Evolutionary conservation across 1,140 invertebrate genomes (phyloP), one percentile per base, ranked within the genome.

Genomic region (Calliphora vicina): DNA sequence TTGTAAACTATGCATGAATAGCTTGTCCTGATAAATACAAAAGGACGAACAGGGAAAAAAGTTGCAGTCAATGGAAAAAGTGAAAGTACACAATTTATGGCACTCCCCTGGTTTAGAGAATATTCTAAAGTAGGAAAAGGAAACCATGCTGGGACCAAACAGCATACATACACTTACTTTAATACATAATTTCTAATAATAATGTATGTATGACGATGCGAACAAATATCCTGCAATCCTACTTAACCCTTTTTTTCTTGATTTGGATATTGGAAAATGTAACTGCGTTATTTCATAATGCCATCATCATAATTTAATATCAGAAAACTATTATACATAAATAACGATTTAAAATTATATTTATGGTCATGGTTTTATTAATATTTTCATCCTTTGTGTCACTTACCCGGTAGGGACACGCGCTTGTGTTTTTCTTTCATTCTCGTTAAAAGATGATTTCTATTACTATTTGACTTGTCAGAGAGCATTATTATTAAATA

Each of bases 261-360:
- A n/a, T n/a, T 50, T 50, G 45, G 12, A 1, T 2, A 4, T 6
- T n/a, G 45, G 6, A 9, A 27, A 25, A 25, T 12, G 29, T 35
- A 74, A 74, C 72, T 74, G 29, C 72, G 72, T 74, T 74, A 17
- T 42, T 27, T n/a, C 45, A 50, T 50, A 50, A 50, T 50, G 12
- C 35, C 35, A 29, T 29, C 26, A 15, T 20, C 72, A 74, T 74
- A 74, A 74, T 35, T 74, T 74, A n/a, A 27, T 74, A 74, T 74
- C 72, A 74, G 26, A 74, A 74, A 74, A 35, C 26, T 74, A 74
- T 74, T 74, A 74, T 17, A 17, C 12, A 17, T 50, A 74, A 74
- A 74, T 74, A 74, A 27, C 26, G 72, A 74, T 17, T 35, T 35
- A 29, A 26, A 74, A 35, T 74, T 35, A 74, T 74, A 74, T 74